Base-by-base conservation (phyloP, 2,113 vertebrate species). In the Cinclus mexicanus region DNA sequence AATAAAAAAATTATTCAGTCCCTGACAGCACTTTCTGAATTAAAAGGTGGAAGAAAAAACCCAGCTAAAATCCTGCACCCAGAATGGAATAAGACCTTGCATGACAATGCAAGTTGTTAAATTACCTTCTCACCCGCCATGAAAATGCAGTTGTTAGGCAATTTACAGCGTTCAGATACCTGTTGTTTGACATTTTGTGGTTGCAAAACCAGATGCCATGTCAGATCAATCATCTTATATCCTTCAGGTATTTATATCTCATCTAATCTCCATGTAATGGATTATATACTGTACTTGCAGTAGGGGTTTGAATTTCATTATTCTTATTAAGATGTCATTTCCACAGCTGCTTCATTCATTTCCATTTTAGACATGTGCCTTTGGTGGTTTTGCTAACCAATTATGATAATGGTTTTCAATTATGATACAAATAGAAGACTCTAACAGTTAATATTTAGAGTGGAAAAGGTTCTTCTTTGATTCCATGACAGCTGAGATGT, bases 321-420 rank as follows among this genome's bases (percentile, higher is more conserved):
- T 96, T 96, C 72, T 90, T 94, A 95, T 95, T 93, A 96, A 95
- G 83, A 95, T 97, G 78, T 87, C 69, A 93, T 96, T 97, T 95
- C 47, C 55, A 92, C 91, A 87, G 63, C 39, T 75, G 72, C 70
- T 92, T 75, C 31, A 80, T 87, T 96, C 74, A 90, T 96, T 97
- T 96, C 83, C 41, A 93, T 95, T 97, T 97, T 95, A 93, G 70
- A 71, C 57, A 65, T 82, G 28, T 41, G 71, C 50, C 35, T 84
- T 94, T 83, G 25, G 83, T 93, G 81, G 42, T 39, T 95, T 95
- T 96, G 57, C 83, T 94, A 93, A 42, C 76, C 89, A 93, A 87
- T 72, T 97, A 94, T 7, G 42, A 44, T 84, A 89, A 94, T 92
- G 61, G 74, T 76, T 95, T 95, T 95, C 90, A 97, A 90, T 97